These are phyloP conservation scores for Leptosomus discolor DNA, from an alignment of 2,113 vertebrate genomes.

Conservation along the genomic window DNA sequence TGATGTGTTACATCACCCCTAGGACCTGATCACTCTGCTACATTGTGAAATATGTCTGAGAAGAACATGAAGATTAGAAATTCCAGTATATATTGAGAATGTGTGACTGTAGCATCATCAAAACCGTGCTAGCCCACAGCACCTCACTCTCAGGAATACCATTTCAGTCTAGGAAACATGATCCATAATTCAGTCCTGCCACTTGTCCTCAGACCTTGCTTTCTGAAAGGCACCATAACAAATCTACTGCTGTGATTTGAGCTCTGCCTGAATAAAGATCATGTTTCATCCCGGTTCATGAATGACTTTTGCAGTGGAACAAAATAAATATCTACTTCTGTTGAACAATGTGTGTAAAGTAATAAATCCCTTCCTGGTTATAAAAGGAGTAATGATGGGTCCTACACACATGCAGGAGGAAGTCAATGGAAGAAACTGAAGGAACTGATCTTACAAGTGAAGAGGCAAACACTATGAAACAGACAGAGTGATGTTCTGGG, in stretches of 20 bases:
- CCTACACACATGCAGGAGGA: neutral
- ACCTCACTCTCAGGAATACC: neutral
- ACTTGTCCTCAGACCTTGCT: neutral
- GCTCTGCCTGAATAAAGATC: neutral
- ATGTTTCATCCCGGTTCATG: neutral
- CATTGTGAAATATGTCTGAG: neutral
- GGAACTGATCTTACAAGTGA: neutral
- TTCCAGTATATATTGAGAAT: neutral
- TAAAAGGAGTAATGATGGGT: neutral
- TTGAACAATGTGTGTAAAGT: neutral
- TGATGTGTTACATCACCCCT: neutral
- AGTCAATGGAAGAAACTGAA: neutral
- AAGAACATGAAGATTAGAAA: neutral
- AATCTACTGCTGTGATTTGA: neutral
- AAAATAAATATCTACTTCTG: neutral
- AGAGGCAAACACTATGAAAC: neutral
- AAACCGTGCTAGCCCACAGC: neutral
- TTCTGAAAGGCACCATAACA: neutral
- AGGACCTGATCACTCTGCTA: neutral
- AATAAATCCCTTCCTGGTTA: neutral
- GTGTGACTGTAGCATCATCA: neutral
- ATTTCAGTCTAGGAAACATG: neutral
- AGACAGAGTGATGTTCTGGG: neutral
- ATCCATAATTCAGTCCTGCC: neutral
- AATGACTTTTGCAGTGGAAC: neutral